Conservation (phyloP, 2,113 vertebrate genomes). For the Cygnus buccinator region DNA sequence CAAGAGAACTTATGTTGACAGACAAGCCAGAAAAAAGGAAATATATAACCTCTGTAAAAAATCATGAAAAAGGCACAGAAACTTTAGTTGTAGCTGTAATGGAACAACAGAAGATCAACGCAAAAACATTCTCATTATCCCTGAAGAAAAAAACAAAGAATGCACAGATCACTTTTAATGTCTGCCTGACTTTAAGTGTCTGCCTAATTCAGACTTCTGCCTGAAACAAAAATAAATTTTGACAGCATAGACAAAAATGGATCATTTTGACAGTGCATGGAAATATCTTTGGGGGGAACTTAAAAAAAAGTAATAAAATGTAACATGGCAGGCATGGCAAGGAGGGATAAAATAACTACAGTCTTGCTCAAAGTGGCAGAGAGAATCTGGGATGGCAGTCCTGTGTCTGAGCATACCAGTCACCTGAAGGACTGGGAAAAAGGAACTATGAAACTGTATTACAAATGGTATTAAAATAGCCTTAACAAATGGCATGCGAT, state of each 20-base stretch:
- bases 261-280: neutral
- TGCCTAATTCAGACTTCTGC: neutral
- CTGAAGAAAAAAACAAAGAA: neutral
- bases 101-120: neutral
- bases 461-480: neutral
- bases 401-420: neutral
- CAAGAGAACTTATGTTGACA: neutral
- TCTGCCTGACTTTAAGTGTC: neutral
- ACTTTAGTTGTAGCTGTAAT: neutral
- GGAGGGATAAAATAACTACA: neutral
- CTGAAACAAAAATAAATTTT: neutral
- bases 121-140: neutral
- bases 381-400: neutral
- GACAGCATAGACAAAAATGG: neutral
- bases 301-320: neutral
- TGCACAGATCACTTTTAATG: neutral
- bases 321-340: neutral
- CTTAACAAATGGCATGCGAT: neutral
- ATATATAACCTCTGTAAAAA: neutral
- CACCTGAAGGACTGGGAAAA: neutral
- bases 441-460: neutral
- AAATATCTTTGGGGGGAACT: neutral
- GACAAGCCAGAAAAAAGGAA: neutral
- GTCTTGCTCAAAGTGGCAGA: neutral
- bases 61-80: neutral